Evolutionary conservation across 53 echinoderm and acorn worm genomes (phyloP).

Genomic region (Astropecten irregularis): DNA sequence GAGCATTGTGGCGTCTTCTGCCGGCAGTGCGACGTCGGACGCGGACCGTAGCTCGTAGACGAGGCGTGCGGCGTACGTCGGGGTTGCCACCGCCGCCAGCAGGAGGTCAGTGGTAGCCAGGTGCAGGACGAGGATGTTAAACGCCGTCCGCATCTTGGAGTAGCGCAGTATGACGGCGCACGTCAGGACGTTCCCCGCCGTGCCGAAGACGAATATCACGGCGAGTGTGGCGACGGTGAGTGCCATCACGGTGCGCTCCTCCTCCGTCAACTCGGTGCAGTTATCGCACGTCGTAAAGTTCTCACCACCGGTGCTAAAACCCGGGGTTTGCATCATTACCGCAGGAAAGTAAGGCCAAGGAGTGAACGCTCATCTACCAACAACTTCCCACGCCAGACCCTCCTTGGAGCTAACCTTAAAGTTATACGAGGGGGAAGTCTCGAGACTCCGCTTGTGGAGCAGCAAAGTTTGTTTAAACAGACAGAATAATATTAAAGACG

Average conservation of each 20-base stretch:
- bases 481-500: no score
- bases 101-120: conserved; percentile 3
- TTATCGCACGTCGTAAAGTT: no score
- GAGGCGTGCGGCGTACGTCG: conserved; percentile 15
- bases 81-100: background rate
- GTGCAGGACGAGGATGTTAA: conserved; percentile 18
- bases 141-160: conserved; percentile 13
- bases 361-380: no score
- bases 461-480: no score
- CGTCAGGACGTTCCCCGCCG: conserved; percentile 23
- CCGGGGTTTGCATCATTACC: no score
- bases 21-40: background rate
- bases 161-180: conserved; percentile 25
- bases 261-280: background rate
- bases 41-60: background rate
- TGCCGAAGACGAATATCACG: conserved; percentile 1
- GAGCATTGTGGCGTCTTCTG: background rate
- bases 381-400: no score
- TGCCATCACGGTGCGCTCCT: background rate
- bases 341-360: no score
- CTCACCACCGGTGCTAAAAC: no score
- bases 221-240: conserved; percentile 10
- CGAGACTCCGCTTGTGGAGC: no score
- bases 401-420: no score
- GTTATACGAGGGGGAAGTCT: no score